Conservation (phyloP, 2,113 vertebrate genomes). For the Ceyx melanurus region DNA sequence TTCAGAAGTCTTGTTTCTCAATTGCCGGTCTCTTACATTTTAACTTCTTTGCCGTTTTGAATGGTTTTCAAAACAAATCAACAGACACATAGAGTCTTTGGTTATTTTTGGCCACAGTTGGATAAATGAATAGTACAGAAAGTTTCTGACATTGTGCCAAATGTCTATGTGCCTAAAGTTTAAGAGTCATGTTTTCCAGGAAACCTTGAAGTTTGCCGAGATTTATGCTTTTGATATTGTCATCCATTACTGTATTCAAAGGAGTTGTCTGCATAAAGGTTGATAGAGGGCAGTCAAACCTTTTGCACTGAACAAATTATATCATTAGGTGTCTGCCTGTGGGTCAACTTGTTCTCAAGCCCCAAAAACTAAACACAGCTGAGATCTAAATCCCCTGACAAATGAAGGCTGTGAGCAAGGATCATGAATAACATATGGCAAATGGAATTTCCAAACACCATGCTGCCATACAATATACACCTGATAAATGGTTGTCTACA, state of each 20-base stretch:
- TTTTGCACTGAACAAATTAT: slow-evolving; percentile 79
- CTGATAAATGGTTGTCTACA: slow-evolving; percentile 80
- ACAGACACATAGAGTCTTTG: slow-evolving; percentile 78
- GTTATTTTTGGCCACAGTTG: slow-evolving; percentile 78
- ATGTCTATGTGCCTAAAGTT: slow-evolving; percentile 72
- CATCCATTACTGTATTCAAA: slow-evolving; percentile 79
- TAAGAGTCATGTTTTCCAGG: slow-evolving; percentile 72
- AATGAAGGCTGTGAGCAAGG: slow-evolving; percentile 81
- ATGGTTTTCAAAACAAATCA: slow-evolving; percentile 85
- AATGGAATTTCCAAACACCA: slow-evolving; percentile 84
- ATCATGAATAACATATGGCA: slow-evolving; percentile 79
- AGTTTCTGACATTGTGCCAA: slow-evolving; percentile 79
- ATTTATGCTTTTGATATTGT: slow-evolving; percentile 73
- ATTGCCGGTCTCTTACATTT: slow-evolving; percentile 71
- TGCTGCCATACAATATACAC: slow-evolving; percentile 75
- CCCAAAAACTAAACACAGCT: slow-evolving; percentile 83
- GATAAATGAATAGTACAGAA: slow-evolving; percentile 79
- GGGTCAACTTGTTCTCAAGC: slow-evolving; percentile 83
- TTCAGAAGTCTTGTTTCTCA: slow-evolving; percentile 71
- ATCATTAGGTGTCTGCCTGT: slow-evolving; percentile 82
- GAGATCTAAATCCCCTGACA: slow-evolving; percentile 85
- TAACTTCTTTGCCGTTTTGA: slow-evolving; percentile 77
- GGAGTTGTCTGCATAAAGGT: slow-evolving; percentile 75
- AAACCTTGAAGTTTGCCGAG: slow-evolving; percentile 78
- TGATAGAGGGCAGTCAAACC: slow-evolving; percentile 80